These are phyloP conservation scores for Spodoptera exigua DNA, from an alignment of 2,888 invertebrate species.

Conservation along the genomic window DNA sequence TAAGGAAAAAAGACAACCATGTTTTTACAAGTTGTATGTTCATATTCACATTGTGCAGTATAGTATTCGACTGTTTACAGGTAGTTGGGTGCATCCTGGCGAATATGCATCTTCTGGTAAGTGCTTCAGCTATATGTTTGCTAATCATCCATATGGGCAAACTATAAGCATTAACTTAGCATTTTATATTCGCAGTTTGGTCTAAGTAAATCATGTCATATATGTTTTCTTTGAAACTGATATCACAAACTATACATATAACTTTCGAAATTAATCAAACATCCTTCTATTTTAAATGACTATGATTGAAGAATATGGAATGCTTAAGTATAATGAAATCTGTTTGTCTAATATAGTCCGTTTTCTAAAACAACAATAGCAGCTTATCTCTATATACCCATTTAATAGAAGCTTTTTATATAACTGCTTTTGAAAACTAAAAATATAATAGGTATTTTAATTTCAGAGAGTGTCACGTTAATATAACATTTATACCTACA, in stretches of 20 bases:
- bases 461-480: not conserved
- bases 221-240: not conserved
- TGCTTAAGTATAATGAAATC: constrained; percentile 5
- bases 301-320: not conserved
- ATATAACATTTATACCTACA: no score
- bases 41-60: not conserved
- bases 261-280: no score
- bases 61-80: constrained; percentile 80
- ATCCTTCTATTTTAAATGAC: no score
- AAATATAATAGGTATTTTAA: not conserved
- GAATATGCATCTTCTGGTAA: constrained; percentile 99
- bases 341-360: constrained; percentile 23
- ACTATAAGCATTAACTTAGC: constrained; percentile 12
- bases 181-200: not conserved
- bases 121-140: constrained; percentile 48
- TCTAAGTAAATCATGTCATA: not conserved
- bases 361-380: constrained; percentile 16
- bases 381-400: constrained; percentile 8
- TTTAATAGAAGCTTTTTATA: constrained; percentile 4
- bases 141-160: constrained; percentile 23
- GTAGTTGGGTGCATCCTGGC: constrained; percentile 99
- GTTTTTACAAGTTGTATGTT: no score
- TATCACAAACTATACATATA: no score
- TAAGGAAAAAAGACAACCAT: no score
- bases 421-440: not conserved